Base-by-base conservation (phyloP, 1,140 invertebrate genomes). In the Drosophila guanche region DNA sequence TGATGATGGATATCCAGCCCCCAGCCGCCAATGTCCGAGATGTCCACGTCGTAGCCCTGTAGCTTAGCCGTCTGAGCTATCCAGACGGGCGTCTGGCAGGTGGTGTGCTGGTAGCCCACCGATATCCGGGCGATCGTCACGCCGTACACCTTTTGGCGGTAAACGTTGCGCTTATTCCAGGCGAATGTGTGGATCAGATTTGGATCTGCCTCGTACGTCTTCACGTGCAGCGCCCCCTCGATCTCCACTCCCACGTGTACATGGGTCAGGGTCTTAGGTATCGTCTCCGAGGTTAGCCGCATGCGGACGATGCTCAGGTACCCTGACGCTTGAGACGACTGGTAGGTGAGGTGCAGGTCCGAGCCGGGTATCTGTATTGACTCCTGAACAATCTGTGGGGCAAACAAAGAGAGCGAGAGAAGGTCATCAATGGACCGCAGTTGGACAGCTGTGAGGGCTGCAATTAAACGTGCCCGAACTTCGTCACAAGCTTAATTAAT, bases 1-100 rank as follows among this genome's bases (percentile, higher is more conserved):
- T 98, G 97, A 91, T 99, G 98, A 92, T 99, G 98, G 56, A 99
- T 98, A 89, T 99, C 97, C 16, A 99, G 92, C 58, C 98, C 98
- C 98, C 98, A 99, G 8, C 97, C 98, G 1, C 98, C 98, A 46
- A 99, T 96, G 90, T 99, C 97, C 0, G 98, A 98, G 60, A 99
- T 98, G 73, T 98, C 97, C 29, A 99, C 97, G 91, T 99, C 97
- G 92, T 98, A 99, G n/a, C 98, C 99, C 91, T 97, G 96, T 66
- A 99, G 92, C 16, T 95, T 97, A 2, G 97, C 97, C 6, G 97
- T 98, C 90, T 98, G 96, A 1, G 96, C 97, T 77, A 98, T 97
- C 98, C 98, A 99, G 43, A 99, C 95, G 1, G 98, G 95, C 41
- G 95, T 94, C 2, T 93, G 92, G 92, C 98, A 99, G 8, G 94